Conservation (phyloP, 2,888 invertebrate genomes). For the Empis stercorea region DNA sequence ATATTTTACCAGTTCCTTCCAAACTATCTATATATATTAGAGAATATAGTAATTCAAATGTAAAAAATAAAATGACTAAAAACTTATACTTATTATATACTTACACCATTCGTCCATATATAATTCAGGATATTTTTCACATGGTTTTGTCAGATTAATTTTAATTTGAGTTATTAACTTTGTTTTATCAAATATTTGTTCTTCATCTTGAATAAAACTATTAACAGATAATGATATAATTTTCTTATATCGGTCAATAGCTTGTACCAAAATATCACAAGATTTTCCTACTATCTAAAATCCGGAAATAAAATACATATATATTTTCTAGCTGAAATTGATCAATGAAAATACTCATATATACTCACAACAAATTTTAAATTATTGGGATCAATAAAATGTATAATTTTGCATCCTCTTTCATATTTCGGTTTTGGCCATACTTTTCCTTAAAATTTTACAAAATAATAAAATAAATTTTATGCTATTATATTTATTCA, state of each 20-base stretch:
- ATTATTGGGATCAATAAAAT: constrained; percentile 25
- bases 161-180: constrained; percentile 32
- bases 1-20: constrained; percentile 12
- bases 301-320: too few relatives aligned
- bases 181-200: not conserved
- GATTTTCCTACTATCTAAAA: constrained; percentile 31
- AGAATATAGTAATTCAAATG: too few relatives aligned
- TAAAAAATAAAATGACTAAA: too few relatives aligned
- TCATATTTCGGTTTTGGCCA: constrained; percentile 53
- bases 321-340: too few relatives aligned
- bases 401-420: constrained; percentile 30
- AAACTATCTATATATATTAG: constrained; percentile 19
- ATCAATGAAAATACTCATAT: too few relatives aligned
- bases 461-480: too few relatives aligned
- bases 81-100: constrained; percentile 17
- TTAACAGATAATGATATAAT: constrained; percentile 24
- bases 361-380: too few relatives aligned
- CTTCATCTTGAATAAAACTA: constrained; percentile 6
- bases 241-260: constrained; percentile 41
- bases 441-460: constrained; percentile 39
- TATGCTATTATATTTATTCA: too few relatives aligned
- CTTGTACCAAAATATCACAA: constrained; percentile 45
- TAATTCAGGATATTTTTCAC: constrained; percentile 51
- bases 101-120: constrained; percentile 69
- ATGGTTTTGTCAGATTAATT: constrained; percentile 30